Conservation (phyloP, 2,888 invertebrate species). For the Tineola bisselliella region DNA sequence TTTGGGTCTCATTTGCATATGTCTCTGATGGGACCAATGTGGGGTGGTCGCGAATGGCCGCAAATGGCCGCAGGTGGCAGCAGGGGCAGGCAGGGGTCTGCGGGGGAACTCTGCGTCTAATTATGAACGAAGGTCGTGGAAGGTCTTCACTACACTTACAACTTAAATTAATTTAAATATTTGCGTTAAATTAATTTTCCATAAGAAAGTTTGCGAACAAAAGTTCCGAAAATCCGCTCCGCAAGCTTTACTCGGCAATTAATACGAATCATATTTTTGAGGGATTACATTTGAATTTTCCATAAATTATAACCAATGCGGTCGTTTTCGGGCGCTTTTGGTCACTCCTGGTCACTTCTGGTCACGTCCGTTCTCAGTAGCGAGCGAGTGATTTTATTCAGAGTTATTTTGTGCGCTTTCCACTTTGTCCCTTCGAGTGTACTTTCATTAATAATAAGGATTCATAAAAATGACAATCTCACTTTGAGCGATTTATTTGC, state of each 20-base stretch:
- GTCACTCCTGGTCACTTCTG: background rate
- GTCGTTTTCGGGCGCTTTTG: background rate
- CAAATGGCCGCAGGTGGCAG: background rate
- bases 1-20: too few species aligned
- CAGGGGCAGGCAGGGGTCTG: background rate
- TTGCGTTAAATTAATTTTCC: background rate
- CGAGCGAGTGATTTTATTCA: background rate
- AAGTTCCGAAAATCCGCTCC: background rate
- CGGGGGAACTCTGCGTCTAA: too few species aligned
- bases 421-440: too few species aligned
- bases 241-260: background rate
- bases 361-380: background rate
- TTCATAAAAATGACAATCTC: too few species aligned
- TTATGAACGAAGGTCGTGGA: background rate
- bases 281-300: background rate
- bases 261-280: background rate
- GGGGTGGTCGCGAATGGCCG: background rate
- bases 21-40: too few species aligned
- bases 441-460: too few species aligned
- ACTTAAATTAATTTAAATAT: slow-evolving; percentile 4
- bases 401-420: background rate
- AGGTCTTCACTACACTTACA: background rate
- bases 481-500: too few species aligned
- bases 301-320: background rate
- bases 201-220: background rate